Conservation (phyloP, 2,797 vertebrate genomes). For the Mus caroli region DNA sequence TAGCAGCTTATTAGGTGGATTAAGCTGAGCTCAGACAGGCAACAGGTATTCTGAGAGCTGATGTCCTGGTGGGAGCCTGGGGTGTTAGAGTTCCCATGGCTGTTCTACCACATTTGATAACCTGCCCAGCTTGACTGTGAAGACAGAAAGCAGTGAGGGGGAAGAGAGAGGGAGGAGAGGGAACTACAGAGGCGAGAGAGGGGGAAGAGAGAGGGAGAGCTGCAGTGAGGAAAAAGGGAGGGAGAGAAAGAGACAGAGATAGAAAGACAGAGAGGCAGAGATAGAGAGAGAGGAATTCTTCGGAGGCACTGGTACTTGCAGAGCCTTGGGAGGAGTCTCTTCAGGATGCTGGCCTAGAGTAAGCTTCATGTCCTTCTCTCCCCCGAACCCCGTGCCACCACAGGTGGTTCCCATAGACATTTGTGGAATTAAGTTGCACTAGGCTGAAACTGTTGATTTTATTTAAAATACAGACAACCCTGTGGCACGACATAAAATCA, state of each 20-base stretch:
- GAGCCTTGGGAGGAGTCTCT: neutral
- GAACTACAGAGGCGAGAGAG: neutral
- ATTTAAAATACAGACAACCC: constrained; percentile 47
- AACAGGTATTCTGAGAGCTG: constrained; percentile 67
- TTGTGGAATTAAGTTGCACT: neutral
- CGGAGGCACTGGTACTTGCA: neutral
- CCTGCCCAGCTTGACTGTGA: neutral
- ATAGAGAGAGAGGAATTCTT: neutral
- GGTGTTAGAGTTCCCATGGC: no score
- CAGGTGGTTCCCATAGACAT: neutral
- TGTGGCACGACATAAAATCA: neutral
- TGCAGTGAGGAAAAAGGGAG: rapidly evolving
- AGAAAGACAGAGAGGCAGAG: no score
- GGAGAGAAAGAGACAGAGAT: neutral
- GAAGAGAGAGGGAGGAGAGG: neutral
- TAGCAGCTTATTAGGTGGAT: constrained; percentile 53
- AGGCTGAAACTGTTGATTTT: neutral
- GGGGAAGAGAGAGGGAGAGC: no score
- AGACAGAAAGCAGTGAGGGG: neutral
- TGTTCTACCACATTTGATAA: neutral
- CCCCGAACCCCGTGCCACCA: neutral
- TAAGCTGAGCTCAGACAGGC: constrained; percentile 74
- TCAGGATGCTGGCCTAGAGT: neutral
- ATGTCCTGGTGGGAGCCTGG: neutral
- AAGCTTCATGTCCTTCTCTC: neutral